Percentiles rank a stretch among this genome's conserved stretches.
Conservation (phyloP, 2,888 invertebrate species). For the Cheilosia vernalis region DNA sequence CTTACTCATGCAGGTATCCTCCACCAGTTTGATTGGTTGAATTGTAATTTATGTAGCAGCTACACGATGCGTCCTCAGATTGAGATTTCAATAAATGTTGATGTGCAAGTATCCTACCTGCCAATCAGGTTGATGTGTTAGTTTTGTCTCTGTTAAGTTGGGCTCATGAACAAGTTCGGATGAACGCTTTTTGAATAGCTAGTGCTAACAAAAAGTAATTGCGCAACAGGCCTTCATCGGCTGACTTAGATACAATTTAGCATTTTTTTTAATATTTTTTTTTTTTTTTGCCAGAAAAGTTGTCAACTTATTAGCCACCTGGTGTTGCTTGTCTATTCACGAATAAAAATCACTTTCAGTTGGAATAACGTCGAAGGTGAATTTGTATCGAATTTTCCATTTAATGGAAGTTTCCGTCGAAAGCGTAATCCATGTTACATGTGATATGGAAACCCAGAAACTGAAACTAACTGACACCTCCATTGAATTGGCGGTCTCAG, state of each 20-base stretch:
- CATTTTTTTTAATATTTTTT: not conserved
- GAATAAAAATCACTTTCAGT: not conserved
- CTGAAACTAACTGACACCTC: not conserved
- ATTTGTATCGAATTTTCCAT: not conserved
- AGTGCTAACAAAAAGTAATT: slow-evolving; percentile 6
- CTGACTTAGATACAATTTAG: not conserved
- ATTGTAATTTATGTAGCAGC: slow-evolving; percentile 52
- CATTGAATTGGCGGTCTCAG: not conserved
- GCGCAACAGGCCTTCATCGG: slow-evolving; percentile 9
- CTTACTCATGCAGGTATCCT: slow-evolving; percentile 5
- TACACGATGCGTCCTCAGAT: slow-evolving; percentile 22
- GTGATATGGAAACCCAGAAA: not conserved
- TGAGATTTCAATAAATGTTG: slow-evolving; percentile 32
- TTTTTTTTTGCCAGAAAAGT: not conserved
- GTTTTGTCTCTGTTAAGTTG: not conserved
- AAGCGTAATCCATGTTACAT: not conserved
- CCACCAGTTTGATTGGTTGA: slow-evolving; percentile 45
- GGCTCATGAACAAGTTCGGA: slow-evolving; percentile 10
- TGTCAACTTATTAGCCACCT: not conserved
- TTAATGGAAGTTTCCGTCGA: not conserved
- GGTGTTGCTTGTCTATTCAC: not conserved
- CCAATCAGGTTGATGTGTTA: slow-evolving; percentile 44
- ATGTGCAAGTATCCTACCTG: slow-evolving; percentile 36
- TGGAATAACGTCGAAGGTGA: not conserved
- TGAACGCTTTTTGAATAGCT: not conserved